Evolutionary conservation across 2,113 vertebrate species (phyloP).

Genomic region (Hippocampus mohnikei): DNA sequence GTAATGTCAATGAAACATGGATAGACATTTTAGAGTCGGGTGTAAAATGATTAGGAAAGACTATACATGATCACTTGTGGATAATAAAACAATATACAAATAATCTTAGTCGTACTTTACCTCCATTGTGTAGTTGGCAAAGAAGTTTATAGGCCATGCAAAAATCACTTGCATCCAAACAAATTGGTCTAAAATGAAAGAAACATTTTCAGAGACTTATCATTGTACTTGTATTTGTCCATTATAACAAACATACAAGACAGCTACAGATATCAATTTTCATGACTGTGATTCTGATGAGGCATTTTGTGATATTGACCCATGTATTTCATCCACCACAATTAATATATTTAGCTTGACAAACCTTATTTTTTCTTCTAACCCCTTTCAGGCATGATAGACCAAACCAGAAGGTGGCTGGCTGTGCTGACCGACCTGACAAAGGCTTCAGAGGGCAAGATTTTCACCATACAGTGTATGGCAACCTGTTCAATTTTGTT

Average conservation of each 20-base stretch:
- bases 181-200: neutral
- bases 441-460: neutral
- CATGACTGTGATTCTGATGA: neutral
- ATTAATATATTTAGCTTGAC: neutral
- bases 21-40: too few relatives aligned
- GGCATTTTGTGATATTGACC: neutral
- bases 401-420: neutral
- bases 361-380: neutral
- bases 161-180: neutral
- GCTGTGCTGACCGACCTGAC: neutral
- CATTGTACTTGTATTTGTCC: neutral
- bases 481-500: conserved; percentile 15
- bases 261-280: neutral
- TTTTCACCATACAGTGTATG: neutral
- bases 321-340: neutral
- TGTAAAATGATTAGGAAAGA: too few relatives aligned
- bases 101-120: too few relatives aligned
- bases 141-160: neutral
- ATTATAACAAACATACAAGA: neutral
- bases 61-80: too few relatives aligned
- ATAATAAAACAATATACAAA: too few relatives aligned
- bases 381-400: conserved; percentile 26
- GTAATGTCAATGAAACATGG: too few relatives aligned
- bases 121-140: too few relatives aligned
- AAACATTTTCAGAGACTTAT: neutral